Base-by-base conservation (phyloP, 2,797 vertebrate species). In the Euphonia xanthogaster region DNA sequence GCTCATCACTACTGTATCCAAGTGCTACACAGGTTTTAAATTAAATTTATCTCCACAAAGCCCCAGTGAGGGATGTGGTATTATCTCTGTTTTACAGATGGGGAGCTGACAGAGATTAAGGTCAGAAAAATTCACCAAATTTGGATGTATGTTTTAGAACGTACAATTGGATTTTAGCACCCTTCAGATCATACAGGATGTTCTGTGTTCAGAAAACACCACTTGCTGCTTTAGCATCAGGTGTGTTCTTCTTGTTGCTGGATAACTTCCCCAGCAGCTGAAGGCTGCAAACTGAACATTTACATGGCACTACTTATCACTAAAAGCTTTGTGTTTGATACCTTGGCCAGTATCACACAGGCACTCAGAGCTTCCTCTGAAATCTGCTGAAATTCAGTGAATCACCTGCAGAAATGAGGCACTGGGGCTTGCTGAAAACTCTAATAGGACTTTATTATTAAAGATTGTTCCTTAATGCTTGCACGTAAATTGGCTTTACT, bases 31-130 rank as follows among this genome's bases (percentile, higher is more conserved):
- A 84, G 76, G 73, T 95, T 91, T 96, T 93, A 96, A 95, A 93
- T 96, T 95, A 96, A 95, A 82, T 95, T 92, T 93, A 81, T 90
- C 90, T 95, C 14, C 33, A 42, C 70, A 84, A 95, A 95, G 68
- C 76, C 79, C 82, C 62, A 73, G 74, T 62, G 90, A 93, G 79
- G 53, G 47, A 91, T 86, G 33, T 4, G 2, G 66, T 90, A 90
- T 94, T 95, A 94, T 95, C 88, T 95, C 58, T 86, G 1, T 90
- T 93, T 91, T 91, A 86, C 94, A 93, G 93, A 88, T 95, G 82
- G 54, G 73, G 28, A 88, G 21, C 90, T 75, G 79, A 61, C 82
- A 84, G 73, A 94, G 88, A 96, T 97, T 91, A 95, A 90, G 79
- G 93, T 86, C 62, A 75, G 70, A 86, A 93, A 90, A 90, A 86